phyloP scores from a whole-genome alignment of 2,113 vertebrate genomes.

The Corythaixoides concolor region DNA sequence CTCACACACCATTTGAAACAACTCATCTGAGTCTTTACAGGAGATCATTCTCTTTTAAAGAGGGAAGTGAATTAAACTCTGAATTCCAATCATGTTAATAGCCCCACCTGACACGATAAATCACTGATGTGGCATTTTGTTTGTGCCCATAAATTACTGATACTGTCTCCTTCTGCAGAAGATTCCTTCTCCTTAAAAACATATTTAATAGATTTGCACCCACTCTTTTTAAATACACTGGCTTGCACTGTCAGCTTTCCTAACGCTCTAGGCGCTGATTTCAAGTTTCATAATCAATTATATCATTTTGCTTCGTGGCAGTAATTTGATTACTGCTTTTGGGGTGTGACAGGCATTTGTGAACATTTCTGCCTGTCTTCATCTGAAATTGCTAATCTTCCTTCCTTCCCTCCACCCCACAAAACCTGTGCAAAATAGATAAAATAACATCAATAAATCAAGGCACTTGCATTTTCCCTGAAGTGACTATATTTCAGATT shows the following conservation, averaged over 20 bases:
- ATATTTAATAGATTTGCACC: slow-evolving; percentile 9
- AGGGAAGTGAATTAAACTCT: slow-evolving; percentile 26
- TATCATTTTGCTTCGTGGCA: not conserved
- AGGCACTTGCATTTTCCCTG: slow-evolving; percentile 19
- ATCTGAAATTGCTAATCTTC: slow-evolving; percentile 51
- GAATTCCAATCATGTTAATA: slow-evolving; percentile 43
- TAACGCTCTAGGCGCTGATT: slow-evolving; percentile 20
- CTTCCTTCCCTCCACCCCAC: not conserved
- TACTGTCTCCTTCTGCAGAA: not conserved
- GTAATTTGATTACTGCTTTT: slow-evolving; percentile 56
- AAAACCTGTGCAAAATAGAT: slow-evolving; percentile 60
- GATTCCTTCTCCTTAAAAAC: slow-evolving; percentile 18
- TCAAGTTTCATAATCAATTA: slow-evolving; percentile 56
- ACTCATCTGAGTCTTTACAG: not conserved
- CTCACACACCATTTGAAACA: not conserved
- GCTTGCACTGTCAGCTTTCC: not conserved
- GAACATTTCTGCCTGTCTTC: slow-evolving; percentile 36
- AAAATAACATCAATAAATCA: slow-evolving; percentile 67
- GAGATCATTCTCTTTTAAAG: slow-evolving; percentile 21
- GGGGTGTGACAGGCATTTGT: slow-evolving; percentile 46
- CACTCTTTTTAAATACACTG: not conserved
- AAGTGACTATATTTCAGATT: slow-evolving; percentile 40
- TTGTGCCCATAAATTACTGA: not conserved
- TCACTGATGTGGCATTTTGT: slow-evolving; percentile 8
- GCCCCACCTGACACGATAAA: not conserved